Evolutionary conservation across 2,113 vertebrate genomes (phyloP), one percentile per base, ranked within the genome.

Genomic region (Pelecanoides urinatrix): DNA sequence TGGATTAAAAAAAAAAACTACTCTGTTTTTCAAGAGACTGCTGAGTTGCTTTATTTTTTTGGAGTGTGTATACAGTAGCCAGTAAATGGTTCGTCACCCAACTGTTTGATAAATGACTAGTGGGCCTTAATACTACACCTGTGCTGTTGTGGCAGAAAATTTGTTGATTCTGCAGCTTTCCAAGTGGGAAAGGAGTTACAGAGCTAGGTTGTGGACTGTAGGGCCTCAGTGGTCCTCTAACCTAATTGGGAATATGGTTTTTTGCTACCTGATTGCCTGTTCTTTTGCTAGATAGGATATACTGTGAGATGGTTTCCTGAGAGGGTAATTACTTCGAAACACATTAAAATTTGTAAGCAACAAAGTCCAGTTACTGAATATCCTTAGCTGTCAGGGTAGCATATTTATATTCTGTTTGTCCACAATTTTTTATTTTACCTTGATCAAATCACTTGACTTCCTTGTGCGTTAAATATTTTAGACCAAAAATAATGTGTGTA

Each of bases 101-200:
- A 15, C 81, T 59, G 56, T 63, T 90, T 95, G 92, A 97, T 96
- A 90, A 92, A 94, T 95, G 78, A 68, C 75, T 86, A 14, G 53
- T 36, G 92, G 91, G 85, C 78, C 95, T 94, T 74, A 65, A 94
- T 70, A 26, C 84, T 50, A 23, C 92, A 62, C 82, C 86, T 95
- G 26, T 92, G 90, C 79, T 76, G 62, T 8, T 66, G 84, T 91
- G 95, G 89, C 83, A 88, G 56, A 95, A 96, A 95, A 65, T 16
- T 23, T 92, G 82, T 55, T 87, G 73, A 85, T 71, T 66, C n/a
- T 83, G 88, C 93, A 87, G 88, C 81, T 96, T 95, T 80, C 38
- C 73, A 17, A 62, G 86, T 67, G 82, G 92, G 81, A 67, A 88
- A 75, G 61, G 58, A 91, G 55, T 63, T 13, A 13, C 18, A 3